phyloP scores from a whole-genome alignment of 2,113 vertebrate genomes.

The Micronycteris hirsuta region DNA sequence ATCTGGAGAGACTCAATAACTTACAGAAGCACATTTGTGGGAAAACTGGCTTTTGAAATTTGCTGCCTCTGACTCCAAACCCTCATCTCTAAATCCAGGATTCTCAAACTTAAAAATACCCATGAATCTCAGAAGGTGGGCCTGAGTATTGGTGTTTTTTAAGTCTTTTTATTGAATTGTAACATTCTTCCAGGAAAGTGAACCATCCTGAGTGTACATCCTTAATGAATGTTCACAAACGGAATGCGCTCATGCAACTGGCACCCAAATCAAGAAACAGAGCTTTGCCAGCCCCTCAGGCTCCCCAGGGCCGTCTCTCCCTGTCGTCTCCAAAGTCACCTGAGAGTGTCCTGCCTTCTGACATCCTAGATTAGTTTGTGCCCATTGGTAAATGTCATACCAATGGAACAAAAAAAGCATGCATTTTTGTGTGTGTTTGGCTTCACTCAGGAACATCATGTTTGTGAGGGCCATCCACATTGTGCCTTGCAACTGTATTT shows the following conservation, averaged over 20 bases:
- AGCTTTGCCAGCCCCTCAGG: accelerated
- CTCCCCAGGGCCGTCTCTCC: accelerated
- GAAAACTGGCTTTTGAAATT: neutral
- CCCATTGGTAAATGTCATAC: neutral
- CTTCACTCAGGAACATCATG: neutral
- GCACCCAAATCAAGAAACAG: neutral
- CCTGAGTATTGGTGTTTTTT: too few relatives aligned
- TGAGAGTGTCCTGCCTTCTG: neutral
- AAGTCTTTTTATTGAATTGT: neutral
- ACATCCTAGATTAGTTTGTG: neutral
- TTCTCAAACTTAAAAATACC: neutral
- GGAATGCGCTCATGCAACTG: neutral
- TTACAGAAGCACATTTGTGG: neutral
- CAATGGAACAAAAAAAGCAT: neutral
- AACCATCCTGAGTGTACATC: neutral
- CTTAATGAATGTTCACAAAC: neutral
- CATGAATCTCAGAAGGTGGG: neutral
- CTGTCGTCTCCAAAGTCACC: neutral
- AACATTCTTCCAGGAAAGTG: neutral
- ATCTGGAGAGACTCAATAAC: neutral
- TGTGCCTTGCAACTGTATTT: neutral
- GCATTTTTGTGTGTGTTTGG: neutral
- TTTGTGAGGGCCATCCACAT: neutral
- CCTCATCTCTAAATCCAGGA: neutral
- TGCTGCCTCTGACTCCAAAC: neutral